phyloP scores from a whole-genome alignment of 1,140 invertebrate species.

The Cyclina sinensis region DNA sequence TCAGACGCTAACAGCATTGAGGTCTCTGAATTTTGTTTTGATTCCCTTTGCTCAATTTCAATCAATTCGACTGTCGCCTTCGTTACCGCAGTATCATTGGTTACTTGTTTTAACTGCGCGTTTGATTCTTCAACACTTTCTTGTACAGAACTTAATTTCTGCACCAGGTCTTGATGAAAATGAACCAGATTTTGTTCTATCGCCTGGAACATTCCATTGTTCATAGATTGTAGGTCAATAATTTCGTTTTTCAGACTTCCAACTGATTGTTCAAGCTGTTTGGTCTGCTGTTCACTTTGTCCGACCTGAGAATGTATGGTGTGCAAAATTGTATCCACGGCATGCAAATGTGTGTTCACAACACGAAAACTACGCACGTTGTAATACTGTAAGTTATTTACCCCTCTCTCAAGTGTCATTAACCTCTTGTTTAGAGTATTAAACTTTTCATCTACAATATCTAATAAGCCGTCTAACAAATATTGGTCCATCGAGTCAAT shows the following conservation, averaged over 20 bases:
- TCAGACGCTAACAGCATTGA: not conserved
- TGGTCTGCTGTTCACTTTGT: conserved; percentile 1
- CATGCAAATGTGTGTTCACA: conserved; percentile 66
- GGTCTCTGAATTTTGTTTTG: conserved; percentile 1
- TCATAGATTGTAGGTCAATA: conserved; percentile 39
- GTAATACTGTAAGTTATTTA: conserved; percentile 75
- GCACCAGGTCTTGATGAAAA: conserved; percentile 40
- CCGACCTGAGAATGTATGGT: conserved; percentile 16
- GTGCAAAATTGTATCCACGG: conserved; percentile 55
- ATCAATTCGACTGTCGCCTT: not conserved
- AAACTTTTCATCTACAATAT: conserved; percentile 77
- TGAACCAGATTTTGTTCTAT: conserved; percentile 59
- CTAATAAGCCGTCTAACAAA: conserved; percentile 62
- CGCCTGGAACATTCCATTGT: conserved; percentile 61
- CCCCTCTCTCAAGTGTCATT: conserved; percentile 67
- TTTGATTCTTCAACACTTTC: conserved; percentile 29
- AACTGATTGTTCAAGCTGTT: conserved; percentile 25
- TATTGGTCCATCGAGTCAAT: conserved; percentile 41
- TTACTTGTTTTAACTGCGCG: not conserved
- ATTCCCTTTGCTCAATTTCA: conserved; percentile 1
- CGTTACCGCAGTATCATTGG: conserved; percentile 22
- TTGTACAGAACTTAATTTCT: conserved; percentile 7
- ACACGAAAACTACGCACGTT: conserved; percentile 72
- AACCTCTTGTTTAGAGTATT: conserved; percentile 73
- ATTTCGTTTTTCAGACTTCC: conserved; percentile 43